Base-by-base conservation (phyloP, 2,888 invertebrate genomes). In the Dynastes maya region DNA sequence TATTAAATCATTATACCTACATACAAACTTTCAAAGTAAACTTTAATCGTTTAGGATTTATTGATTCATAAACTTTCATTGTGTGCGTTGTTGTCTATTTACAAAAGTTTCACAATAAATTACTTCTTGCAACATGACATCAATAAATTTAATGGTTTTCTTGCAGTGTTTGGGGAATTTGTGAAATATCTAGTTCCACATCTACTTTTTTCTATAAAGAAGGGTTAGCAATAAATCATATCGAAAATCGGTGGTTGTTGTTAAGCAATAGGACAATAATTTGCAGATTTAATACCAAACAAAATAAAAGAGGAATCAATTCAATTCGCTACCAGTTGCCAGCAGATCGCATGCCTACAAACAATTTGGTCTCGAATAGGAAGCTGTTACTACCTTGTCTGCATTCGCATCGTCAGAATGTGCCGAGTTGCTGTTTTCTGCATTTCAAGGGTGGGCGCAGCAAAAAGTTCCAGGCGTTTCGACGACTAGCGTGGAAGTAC, bases 331-430 rank as follows among this genome's bases (percentile, higher is more conserved):
- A 74, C 49, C 49, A 61, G 72, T 74, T 61, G 61, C 72, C 45
- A 45, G 45, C 61, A 8, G 11, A 61, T 74, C 16, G 72, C 61
- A 22, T 74, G 61, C 40, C 72, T 27, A 29, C 49, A 61, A 74
- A n/a, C 45, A 22, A 49, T 74, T 63, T 27, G 11, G 11, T 16
- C 13, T 13, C 27, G 27, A 11, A 13, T 29, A 61, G 61, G 61
- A 74, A 61, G 37, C 61, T 74, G 61, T 45, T 74, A 74, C 72
- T 55, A 22, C 45, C 40, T 61, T 55, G 16, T 55, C 16, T 55
- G 55, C 16, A 55, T 53, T 53, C 16, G 16, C 37, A 72, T 58
- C 40, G 27, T n/a, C 27, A 2, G 40, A 61, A 61, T 61, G 45
- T 29, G 49, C 58, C n/a, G 11, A 40, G 16, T 6, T 58, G 37